These are phyloP conservation scores for Megaustenia siamemsis DNA, from an alignment of 2,888 invertebrate genomes.

Conservation along the genomic window DNA sequence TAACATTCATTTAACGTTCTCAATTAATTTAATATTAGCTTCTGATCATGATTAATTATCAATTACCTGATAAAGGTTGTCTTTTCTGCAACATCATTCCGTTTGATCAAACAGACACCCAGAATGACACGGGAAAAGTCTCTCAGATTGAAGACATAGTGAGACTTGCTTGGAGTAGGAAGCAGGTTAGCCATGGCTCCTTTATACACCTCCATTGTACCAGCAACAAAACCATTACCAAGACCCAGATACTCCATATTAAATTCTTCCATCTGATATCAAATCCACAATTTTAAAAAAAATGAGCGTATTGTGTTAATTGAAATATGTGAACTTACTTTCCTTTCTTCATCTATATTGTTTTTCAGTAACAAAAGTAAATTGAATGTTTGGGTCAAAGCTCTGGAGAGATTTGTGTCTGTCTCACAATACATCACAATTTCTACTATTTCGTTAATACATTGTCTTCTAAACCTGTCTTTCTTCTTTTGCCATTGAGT, in stretches of 20 bases:
- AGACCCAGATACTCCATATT: slow-evolving; percentile 81
- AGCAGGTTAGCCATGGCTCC: slow-evolving; percentile 78
- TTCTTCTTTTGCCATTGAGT: too few species aligned
- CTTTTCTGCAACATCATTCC: slow-evolving; percentile 84
- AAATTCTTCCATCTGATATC: slow-evolving; percentile 86
- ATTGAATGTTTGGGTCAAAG: too few species aligned
- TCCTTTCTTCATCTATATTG: too few species aligned
- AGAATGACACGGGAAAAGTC: slow-evolving; percentile 91
- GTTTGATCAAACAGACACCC: slow-evolving; percentile 90
- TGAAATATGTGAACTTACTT: too few species aligned
- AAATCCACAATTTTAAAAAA: too few species aligned
- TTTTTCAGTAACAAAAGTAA: too few species aligned
- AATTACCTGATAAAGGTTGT: slow-evolving; percentile 74
- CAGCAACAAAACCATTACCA: slow-evolving; percentile 82
- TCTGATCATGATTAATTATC: not conserved
- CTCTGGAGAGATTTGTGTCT: too few species aligned
- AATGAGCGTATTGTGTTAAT: not conserved
- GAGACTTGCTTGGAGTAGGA: slow-evolving; percentile 82
- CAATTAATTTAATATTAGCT: too few species aligned
- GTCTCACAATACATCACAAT: too few species aligned
- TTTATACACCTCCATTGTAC: slow-evolving; percentile 79
- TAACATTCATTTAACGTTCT: too few species aligned
- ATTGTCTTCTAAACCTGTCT: too few species aligned
- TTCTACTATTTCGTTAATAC: too few species aligned
- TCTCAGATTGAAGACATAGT: slow-evolving; percentile 82